These are phyloP conservation scores for Sylvietta virens DNA, from an alignment of 2,113 vertebrate species.

Conservation along the genomic window DNA sequence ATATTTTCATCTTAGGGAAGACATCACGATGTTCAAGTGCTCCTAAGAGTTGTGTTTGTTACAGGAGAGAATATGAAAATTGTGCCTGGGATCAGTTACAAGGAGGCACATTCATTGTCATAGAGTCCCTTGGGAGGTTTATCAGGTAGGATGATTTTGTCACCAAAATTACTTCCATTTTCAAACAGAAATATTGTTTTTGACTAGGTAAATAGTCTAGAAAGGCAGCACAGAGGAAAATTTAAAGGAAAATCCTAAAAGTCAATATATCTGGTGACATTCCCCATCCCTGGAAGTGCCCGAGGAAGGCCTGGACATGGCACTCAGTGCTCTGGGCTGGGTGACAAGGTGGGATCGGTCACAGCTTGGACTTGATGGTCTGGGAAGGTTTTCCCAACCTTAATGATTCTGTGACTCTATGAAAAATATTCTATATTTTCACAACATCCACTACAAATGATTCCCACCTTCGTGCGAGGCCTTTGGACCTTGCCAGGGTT, in stretches of 20 bases:
- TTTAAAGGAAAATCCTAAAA: neutral
- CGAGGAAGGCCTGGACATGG: neutral
- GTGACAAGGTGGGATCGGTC: accelerated
- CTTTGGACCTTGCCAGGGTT: neutral
- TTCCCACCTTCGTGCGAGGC: neutral
- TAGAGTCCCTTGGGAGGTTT: neutral
- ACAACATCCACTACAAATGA: neutral
- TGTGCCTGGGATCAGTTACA: neutral
- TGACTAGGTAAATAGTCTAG: neutral
- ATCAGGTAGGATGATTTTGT: neutral
- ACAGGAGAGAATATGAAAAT: neutral
- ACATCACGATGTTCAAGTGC: neutral
- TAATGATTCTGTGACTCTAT: neutral
- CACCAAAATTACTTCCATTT: neutral
- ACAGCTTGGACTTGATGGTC: neutral
- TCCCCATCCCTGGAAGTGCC: neutral
- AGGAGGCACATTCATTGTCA: neutral
- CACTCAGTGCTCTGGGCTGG: neutral
- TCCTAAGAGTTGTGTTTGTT: neutral
- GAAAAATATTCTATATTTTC: neutral
- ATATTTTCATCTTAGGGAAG: neutral
- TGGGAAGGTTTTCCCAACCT: neutral
- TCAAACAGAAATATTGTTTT: neutral
- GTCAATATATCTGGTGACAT: neutral
- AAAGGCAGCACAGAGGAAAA: neutral